A percentile compares a stretch with the other conserved stretches of the same genome.
These are phyloP conservation scores for Heliothis virescens DNA, from an alignment of 1,140 invertebrate genomes.

Conservation along the genomic window DNA sequence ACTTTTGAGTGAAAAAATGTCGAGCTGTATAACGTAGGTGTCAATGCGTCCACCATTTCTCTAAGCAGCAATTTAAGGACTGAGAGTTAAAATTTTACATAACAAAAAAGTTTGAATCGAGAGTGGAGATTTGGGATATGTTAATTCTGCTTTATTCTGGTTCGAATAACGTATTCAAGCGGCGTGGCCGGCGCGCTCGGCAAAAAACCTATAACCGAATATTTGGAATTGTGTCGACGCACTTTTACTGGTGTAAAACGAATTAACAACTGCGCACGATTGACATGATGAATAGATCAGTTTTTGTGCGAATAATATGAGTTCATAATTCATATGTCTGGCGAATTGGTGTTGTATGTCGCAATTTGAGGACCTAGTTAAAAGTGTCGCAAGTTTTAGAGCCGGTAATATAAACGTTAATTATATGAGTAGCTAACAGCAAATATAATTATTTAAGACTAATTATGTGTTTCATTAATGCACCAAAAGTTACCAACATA, in stretches of 20 bases:
- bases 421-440: neutral
- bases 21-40: slow-evolving; percentile 74
- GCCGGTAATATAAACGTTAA: neutral
- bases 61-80: slow-evolving; percentile 73
- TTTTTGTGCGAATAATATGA: slow-evolving; percentile 40
- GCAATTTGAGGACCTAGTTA: slow-evolving; percentile 4
- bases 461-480: no score
- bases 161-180: slow-evolving; percentile 68
- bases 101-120: slow-evolving; percentile 67
- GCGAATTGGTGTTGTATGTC: slow-evolving; percentile 22
- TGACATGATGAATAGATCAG: slow-evolving; percentile 32
- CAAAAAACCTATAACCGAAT: slow-evolving; percentile 74
- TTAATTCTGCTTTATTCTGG: slow-evolving; percentile 72
- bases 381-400: neutral
- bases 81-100: slow-evolving; percentile 71
- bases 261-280: slow-evolving; percentile 66
- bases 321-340: slow-evolving; percentile 27
- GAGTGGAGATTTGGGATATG: slow-evolving; percentile 69
- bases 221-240: slow-evolving; percentile 74
- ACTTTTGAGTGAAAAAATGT: slow-evolving; percentile 61
- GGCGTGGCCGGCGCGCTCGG: slow-evolving; percentile 57
- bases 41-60: slow-evolving; percentile 72
- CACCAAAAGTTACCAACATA: neutral
- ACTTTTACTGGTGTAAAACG: slow-evolving; percentile 72
- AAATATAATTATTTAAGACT: no score